Evolutionary conservation across 2,113 vertebrate species (phyloP), one percentile per base, ranked within the genome.

Genomic region (Mesitornis unicolor): DNA sequence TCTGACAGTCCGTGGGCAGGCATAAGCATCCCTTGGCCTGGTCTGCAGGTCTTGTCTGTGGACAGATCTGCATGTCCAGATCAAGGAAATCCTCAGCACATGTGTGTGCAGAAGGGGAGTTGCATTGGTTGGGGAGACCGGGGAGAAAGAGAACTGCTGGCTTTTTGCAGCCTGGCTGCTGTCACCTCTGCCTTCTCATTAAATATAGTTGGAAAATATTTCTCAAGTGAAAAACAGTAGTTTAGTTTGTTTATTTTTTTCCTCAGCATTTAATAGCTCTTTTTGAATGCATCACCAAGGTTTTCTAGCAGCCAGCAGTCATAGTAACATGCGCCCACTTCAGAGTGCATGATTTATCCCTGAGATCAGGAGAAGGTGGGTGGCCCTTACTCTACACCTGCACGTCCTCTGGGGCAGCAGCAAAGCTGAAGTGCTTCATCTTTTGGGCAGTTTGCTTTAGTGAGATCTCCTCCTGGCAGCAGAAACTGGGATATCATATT

Each of bases 91-190:
- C 57, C 42, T 64, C 21, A 25, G 40, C 47, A 45, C 9, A 2
- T 6, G 11, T 4, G 10, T 61, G n/a, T 51, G 29, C 29, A 54
- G 38, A 45, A 63, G 33, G 11, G 12, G 17, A 74, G 18, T 15
- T 50, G 24, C 11, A 1, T 21, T 65, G 13, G 2, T 0, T 48
- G 40, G 8, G 26, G 26, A 3, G 3, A 28, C 0, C 36, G 29
- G 24, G 15, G 14, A 38, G 25, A 79, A 57, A 61, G 4, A 36
- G 24, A 57, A 67, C 47, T 69, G 4, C 29, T 24, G 4, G 10
- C 11, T 65, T 57, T 68, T 67, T 61, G 26, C 31, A 87, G n/a
- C 16, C 45, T 2, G 2, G 10, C 8, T 43, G 45, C 48, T 50
- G 12, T 73, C 24, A 17, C 4, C 20, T 73, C 21, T 83, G 16